Evolutionary conservation across 2,888 invertebrate genomes (phyloP).

Genomic region (Cantharis rustica): DNA sequence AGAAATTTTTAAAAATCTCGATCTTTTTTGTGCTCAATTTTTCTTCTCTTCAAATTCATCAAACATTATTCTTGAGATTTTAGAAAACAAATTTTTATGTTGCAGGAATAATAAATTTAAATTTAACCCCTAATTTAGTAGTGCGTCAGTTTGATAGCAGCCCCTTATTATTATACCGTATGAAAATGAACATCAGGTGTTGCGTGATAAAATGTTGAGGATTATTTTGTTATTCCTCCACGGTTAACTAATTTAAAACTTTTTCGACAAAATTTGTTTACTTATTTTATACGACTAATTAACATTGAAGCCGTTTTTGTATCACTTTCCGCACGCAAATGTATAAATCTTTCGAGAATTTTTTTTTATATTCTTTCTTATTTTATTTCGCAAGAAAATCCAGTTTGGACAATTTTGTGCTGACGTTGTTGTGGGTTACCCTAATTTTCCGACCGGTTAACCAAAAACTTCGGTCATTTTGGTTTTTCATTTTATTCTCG

Average conservation of each 20-base stretch:
- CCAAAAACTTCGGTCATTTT: neutral
- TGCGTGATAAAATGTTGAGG: conserved; percentile 25
- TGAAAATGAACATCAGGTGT: conserved; percentile 31
- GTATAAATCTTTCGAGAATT: neutral
- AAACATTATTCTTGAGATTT: conserved; percentile 3
- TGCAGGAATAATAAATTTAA: conserved; percentile 25
- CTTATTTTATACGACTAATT: neutral
- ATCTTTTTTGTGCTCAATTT: neutral
- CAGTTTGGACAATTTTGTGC: neutral
- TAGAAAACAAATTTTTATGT: conserved; percentile 18
- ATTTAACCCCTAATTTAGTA: conserved; percentile 30
- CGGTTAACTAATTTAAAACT: neutral
- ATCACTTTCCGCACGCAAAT: neutral
- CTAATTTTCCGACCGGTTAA: neutral
- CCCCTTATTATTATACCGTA: conserved; percentile 18
- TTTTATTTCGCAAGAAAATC: neutral
- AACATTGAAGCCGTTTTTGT: neutral
- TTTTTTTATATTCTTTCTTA: neutral
- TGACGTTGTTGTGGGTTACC: neutral
- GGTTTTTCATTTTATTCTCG: neutral
- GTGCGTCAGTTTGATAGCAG: conserved; percentile 25
- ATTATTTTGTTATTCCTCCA: neutral
- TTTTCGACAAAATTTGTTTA: neutral
- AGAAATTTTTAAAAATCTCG: neutral
- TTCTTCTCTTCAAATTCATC: neutral